These are phyloP conservation scores for Galemys pyrenaicus DNA, from an alignment of 2,113 vertebrate species.

Conservation along the genomic window DNA sequence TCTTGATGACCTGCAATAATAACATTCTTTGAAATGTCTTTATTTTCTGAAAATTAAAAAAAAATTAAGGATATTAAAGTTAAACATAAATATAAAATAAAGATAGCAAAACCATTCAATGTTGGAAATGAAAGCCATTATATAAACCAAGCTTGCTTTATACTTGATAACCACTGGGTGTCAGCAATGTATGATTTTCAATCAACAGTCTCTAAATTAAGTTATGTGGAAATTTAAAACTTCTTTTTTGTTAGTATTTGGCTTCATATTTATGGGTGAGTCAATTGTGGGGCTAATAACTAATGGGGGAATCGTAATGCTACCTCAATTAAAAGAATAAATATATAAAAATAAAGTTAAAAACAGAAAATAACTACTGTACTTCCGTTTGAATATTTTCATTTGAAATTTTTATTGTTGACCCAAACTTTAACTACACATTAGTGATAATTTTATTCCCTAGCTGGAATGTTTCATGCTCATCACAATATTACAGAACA, in stretches of 20 bases:
- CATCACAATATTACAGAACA: not conserved
- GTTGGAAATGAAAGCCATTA: not conserved
- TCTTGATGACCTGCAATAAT: not conserved
- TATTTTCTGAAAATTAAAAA: not conserved
- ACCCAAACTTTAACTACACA: not conserved
- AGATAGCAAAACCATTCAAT: not conserved
- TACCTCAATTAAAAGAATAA: too few relatives aligned
- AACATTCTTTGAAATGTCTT: not conserved
- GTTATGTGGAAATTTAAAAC: not conserved
- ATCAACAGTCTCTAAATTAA: not conserved
- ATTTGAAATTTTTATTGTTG: conserved; percentile 4
- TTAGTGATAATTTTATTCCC: not conserved
- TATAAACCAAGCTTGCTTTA: conserved; percentile 31
- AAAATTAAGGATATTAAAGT: not conserved
- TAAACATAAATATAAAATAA: not conserved
- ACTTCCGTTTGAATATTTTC: not conserved
- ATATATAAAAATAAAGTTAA: too few relatives aligned
- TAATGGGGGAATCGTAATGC: too few relatives aligned
- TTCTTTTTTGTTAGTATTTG: conserved; percentile 11
- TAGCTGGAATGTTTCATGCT: not conserved
- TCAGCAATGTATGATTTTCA: conserved; percentile 56
- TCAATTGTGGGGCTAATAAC: too few relatives aligned
- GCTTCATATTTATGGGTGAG: not conserved
- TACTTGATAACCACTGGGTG: conserved; percentile 48
- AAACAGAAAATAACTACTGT: too few relatives aligned